phyloP scores from a whole-genome alignment of 2,888 invertebrate genomes.

The Mythimna albipuncta region DNA sequence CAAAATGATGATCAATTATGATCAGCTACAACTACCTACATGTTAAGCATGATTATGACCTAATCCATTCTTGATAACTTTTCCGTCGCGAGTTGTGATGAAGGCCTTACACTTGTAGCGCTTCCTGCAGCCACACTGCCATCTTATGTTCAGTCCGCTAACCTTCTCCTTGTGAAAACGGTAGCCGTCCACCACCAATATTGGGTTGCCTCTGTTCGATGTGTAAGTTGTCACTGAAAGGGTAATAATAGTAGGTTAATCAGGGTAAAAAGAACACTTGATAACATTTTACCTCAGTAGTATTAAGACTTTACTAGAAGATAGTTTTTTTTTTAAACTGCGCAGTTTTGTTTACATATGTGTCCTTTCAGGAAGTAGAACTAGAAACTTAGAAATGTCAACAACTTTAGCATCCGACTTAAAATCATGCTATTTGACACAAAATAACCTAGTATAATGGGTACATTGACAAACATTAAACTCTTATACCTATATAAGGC shows the following conservation, averaged over 20 bases:
- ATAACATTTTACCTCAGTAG: background rate
- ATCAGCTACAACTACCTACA: background rate
- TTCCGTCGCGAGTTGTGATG: slow-evolving; percentile 62
- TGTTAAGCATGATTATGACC: slow-evolving; percentile 57
- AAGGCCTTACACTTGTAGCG: slow-evolving; percentile 65
- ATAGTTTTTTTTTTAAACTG: too few species aligned
- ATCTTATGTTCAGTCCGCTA: slow-evolving; percentile 57
- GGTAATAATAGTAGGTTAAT: too few species aligned
- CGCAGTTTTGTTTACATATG: too few species aligned
- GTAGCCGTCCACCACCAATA: slow-evolving; percentile 63
- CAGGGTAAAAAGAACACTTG: background rate
- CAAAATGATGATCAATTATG: too few species aligned
- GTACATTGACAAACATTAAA: too few species aligned
- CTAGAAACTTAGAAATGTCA: background rate
- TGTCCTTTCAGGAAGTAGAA: background rate
- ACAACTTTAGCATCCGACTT: background rate
- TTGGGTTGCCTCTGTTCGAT: slow-evolving; percentile 45
- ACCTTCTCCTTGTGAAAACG: slow-evolving; percentile 71
- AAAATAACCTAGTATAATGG: background rate
- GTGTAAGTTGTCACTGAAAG: slow-evolving; percentile 46
- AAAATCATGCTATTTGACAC: background rate
- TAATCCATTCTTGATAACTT: slow-evolving; percentile 56
- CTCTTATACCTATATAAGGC: too few species aligned
- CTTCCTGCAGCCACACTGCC: slow-evolving; percentile 63
- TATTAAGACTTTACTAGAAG: too few species aligned